phyloP scores from a whole-genome alignment of 2,888 invertebrate genomes.

The Cancer borealis region DNA sequence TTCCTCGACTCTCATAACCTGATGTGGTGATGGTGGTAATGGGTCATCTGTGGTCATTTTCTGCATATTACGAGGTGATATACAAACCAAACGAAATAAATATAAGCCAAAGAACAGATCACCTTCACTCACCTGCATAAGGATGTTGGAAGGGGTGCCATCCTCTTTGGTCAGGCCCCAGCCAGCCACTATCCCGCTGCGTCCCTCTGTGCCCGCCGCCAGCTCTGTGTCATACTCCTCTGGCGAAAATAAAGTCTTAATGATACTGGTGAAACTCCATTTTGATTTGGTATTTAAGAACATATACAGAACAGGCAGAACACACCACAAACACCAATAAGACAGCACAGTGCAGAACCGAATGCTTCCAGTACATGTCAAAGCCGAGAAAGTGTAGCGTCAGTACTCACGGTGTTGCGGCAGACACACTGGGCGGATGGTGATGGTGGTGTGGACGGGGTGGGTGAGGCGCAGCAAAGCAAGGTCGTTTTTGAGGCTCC shows the following conservation, averaged over 20 bases:
- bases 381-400: not conserved
- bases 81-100: not conserved
- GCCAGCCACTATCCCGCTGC: constrained; percentile 49
- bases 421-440: constrained; percentile 82
- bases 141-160: constrained; percentile 18
- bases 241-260: not conserved
- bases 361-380: not conserved
- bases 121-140: constrained; percentile 57
- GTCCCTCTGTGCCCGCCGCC: not conserved
- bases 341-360: not conserved
- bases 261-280: not conserved
- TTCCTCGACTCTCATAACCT: not conserved
- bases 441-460: constrained; percentile 80
- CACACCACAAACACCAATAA: not conserved
- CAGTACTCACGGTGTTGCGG: constrained; percentile 77
- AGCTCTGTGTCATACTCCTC: constrained; percentile 58
- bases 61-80: not conserved
- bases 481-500: constrained; percentile 89
- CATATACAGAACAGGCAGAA: not conserved
- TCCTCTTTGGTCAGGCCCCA: constrained; percentile 63
- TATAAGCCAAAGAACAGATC: not conserved
- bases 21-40: not conserved
- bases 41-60: not conserved
- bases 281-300: not conserved
- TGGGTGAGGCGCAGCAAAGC: constrained; percentile 86